Evolutionary conservation across 2,888 invertebrate genomes (phyloP), one percentile per base, ranked within the genome.

Genomic region (Chelonus formosanus): DNA sequence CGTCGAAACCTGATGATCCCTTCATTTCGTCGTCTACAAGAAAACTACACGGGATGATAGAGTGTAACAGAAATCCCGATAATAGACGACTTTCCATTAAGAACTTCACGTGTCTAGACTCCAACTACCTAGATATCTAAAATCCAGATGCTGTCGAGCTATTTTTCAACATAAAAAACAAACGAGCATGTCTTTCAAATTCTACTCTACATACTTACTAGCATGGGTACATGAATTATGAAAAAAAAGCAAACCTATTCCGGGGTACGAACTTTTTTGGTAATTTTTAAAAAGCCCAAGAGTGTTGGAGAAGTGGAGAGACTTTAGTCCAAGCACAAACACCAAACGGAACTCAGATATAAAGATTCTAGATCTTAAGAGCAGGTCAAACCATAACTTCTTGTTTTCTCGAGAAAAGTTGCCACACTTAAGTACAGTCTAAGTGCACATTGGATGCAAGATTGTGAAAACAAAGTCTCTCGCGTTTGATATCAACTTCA

Each of bases 31-130:
- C 44, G 34, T 60, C 65, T 52, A 31, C 7, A 10, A 59, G 53
- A 59, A 44, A 65, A 52, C 10, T 50, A 34, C 3, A 35, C 10
- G 8, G 35, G 20, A 44, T 35, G 47, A 34, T 8, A 35, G 45
- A 64, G 53, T 48, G 52, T 58, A 52, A 52, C 48, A 57, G 57
- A 44, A 58, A 53, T 10, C 58, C 45, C 58, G 58, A 67, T 67
- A 67, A 67, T 67, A 67, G 58, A 67, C 62, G 66, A 67, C 62
- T 61, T 67, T 67, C 66, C 66, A 67, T 67, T 67, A 67, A 58
- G 53, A 53, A 43, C 45, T 47, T 57, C 66, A 67, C 66, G 66
- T 67, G 66, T 67, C 66, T 57, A 20, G 66, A 67, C 57, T 67
- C 1, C 58, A 61, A 62, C 45, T 31, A 47, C 40, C 35, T 20